phyloP scores from a whole-genome alignment of 2,888 invertebrate species.

The Peribatodes rhomboidaria region DNA sequence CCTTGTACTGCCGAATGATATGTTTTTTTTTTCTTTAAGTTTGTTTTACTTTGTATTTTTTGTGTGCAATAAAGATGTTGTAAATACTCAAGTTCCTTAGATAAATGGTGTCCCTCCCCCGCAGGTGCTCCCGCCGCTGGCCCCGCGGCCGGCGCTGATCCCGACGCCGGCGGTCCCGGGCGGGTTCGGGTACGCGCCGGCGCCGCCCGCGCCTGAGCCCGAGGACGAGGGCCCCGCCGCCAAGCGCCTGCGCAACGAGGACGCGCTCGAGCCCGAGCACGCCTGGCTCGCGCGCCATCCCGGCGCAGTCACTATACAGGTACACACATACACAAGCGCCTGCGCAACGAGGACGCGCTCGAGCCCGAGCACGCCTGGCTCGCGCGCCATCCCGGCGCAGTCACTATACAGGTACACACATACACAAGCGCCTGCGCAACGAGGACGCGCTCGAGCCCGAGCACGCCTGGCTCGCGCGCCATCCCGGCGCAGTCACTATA shows the following conservation, averaged over 20 bases:
- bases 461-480: conserved; percentile 77
- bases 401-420: conserved; percentile 82
- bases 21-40: too few relatives aligned
- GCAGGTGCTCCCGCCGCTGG: conserved; percentile 74
- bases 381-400: conserved; percentile 66
- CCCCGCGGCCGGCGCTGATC: conserved; percentile 74
- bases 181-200: conserved; percentile 55
- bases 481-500: conserved; percentile 66
- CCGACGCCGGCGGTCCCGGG: conserved; percentile 57
- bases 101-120: too few relatives aligned
- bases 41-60: too few relatives aligned
- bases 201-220: conserved; percentile 47
- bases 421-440: conserved; percentile 92
- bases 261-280: conserved; percentile 95
- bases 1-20: too few relatives aligned
- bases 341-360: conserved; percentile 96
- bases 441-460: conserved; percentile 98
- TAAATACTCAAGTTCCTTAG: too few relatives aligned
- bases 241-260: conserved; percentile 97
- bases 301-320: conserved; percentile 73
- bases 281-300: conserved; percentile 72
- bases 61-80: too few relatives aligned
- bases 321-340: conserved; percentile 89
- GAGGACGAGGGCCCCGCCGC: conserved; percentile 94
- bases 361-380: conserved; percentile 91